Evolutionary conservation across 92 coral and sea anemone genomes (phyloP), one percentile per base, ranked within the genome.

Genomic region (Epizoanthus illoricatus): DNA sequence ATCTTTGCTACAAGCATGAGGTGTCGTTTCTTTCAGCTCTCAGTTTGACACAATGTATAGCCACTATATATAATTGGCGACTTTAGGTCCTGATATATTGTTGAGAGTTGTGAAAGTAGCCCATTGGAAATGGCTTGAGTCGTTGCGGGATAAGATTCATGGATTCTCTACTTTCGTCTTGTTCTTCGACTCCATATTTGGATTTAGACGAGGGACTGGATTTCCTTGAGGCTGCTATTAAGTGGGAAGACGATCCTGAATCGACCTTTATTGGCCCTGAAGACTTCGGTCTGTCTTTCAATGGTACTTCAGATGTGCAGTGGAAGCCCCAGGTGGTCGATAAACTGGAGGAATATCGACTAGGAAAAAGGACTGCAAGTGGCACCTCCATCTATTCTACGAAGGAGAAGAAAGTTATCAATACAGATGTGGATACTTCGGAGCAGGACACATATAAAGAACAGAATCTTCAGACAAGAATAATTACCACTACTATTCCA

Each of bases 271-370:
- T 78, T 64, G 71, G 60, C 7, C 82, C 82, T 12, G 82, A 78
- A 63, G 82, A 78, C 19, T 75, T 75, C 55, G 80, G 80, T n/a
- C 39, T 75, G 28, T 57, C 67, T 39, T 75, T 58, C 66, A 59
- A 57, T 39, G 80, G 62, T 28, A 54, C 20, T 75, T 19, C 36
- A 4, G 45, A 16, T 28, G 4, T 40, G 10, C 43, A n/a, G 4
- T 13, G 16, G 16, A 6, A 33, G 39, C 62, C 19, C 19, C 54
- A 4, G 9, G 10, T 33, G 42, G n/a, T 39, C 24, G 80, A 75
- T 45, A 75, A 75, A 18, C 80, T 75, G 9, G 80, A 75, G 67
- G 82, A 78, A 78, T 78, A 78, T 78, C 82, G 82, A 18, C 54
- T 78, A 4, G 82, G 82, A 24, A 78, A 78, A 45, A 78, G 82